Percentiles rank a stretch among this genome's conserved stretches.
These are phyloP conservation scores for Clavelina lepadiformis DNA, from an alignment of 23 tunicate genomes.

Conservation along the genomic window DNA sequence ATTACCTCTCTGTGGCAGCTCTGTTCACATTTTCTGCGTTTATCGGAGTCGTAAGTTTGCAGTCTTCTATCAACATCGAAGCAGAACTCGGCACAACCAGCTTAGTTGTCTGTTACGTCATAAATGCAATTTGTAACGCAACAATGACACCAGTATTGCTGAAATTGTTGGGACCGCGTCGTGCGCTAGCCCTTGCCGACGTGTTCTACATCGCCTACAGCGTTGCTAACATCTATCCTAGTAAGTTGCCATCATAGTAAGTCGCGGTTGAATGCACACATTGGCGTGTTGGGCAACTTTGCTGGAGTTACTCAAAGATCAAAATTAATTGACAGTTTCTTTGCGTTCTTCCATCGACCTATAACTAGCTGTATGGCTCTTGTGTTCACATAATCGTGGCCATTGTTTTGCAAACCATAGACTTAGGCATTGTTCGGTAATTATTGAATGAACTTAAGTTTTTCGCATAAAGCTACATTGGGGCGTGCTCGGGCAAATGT, in stretches of 20 bases:
- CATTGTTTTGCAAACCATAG: no score
- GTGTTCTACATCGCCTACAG: slow-evolving; percentile 8
- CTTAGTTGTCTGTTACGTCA: slow-evolving; percentile 14
- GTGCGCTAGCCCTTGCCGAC: background rate
- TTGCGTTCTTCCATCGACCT: no score
- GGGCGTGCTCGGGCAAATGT: no score
- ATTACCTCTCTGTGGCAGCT: slow-evolving; percentile 6
- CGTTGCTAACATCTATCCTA: slow-evolving; percentile 16
- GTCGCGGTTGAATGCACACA: no score
- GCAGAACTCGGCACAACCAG: slow-evolving; percentile 23
- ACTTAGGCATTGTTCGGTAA: no score
- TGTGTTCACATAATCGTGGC: no score
- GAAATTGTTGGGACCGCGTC: slow-evolving; percentile 3
- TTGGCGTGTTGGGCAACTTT: background rate
- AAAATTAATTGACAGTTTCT: background rate
- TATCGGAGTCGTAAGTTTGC: slow-evolving; percentile 13
- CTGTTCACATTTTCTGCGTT: slow-evolving; percentile 13
- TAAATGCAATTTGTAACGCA: background rate
- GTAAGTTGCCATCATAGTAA: slow-evolving; percentile 12
- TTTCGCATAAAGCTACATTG: no score
- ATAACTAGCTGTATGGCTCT: no score
- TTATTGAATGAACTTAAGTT: no score
- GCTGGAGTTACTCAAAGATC: background rate
- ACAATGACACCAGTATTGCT: slow-evolving; percentile 1
- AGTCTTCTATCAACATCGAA: slow-evolving; percentile 26